Percentiles rank a stretch among this genome's conserved stretches.
Evolutionary conservation across 1,140 invertebrate genomes (phyloP).

Genomic region (Solenopsis fugax): DNA sequence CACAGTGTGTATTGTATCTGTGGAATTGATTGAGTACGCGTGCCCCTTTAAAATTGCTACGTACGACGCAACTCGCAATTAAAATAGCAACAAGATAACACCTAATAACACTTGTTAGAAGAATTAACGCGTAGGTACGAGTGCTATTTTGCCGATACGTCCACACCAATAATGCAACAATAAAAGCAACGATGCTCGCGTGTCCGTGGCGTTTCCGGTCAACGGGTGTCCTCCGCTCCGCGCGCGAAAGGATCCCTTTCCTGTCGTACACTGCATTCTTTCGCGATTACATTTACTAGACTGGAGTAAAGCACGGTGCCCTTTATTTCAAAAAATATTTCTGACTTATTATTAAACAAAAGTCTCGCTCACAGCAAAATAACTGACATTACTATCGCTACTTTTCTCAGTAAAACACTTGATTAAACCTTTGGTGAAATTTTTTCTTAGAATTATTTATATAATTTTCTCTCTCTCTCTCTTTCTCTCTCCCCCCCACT

Average conservation of each 20-base stretch:
- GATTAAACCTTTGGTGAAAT: not conserved
- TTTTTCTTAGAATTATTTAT: not conserved
- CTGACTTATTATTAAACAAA: not conserved
- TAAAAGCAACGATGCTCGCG: slow-evolving; percentile 61
- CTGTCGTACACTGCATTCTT: slow-evolving; percentile 45
- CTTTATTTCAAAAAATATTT: slow-evolving; percentile 4
- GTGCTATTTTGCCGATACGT: slow-evolving; percentile 24
- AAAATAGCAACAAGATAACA: slow-evolving; percentile 60
- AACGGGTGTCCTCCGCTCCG: slow-evolving; percentile 39
- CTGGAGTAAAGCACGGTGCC: not conserved
- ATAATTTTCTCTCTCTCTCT: not conserved
- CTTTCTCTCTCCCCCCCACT: too few species aligned
- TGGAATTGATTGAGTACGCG: not conserved
- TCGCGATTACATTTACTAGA: slow-evolving; percentile 31
- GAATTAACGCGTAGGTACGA: slow-evolving; percentile 32
- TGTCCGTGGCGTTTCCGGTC: slow-evolving; percentile 76
- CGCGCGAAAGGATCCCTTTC: slow-evolving; percentile 37
- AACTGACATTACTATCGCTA: not conserved
- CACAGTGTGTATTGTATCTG: not conserved
- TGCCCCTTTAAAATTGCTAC: slow-evolving; percentile 39
- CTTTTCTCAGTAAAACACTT: not conserved
- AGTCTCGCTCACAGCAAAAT: not conserved
- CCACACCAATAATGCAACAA: slow-evolving; percentile 69
- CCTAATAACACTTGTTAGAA: slow-evolving; percentile 29
- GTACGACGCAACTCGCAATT: slow-evolving; percentile 12